Conservation (phyloP, 2,113 vertebrate species). For the Noturus placidus region DNA sequence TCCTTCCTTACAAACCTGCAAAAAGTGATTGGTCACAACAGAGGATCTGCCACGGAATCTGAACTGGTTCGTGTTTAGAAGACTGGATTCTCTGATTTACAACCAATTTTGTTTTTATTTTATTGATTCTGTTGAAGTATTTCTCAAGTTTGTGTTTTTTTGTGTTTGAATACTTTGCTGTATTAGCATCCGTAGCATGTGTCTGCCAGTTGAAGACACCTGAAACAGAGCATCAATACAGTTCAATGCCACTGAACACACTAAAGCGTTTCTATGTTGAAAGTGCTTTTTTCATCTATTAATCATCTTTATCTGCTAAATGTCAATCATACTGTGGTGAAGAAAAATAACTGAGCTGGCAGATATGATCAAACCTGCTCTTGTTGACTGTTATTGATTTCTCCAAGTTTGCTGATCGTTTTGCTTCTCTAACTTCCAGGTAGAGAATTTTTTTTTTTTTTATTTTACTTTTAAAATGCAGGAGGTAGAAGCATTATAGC, state of each 20-base stretch:
- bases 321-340: not conserved
- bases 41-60: not conserved
- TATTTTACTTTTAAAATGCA: not conserved
- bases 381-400: not conserved
- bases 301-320: constrained; percentile 13
- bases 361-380: not conserved
- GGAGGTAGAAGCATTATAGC: not conserved
- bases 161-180: not conserved
- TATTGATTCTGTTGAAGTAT: not conserved
- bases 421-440: not conserved
- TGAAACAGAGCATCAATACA: not conserved
- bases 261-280: not conserved
- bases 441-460: too few relatives aligned
- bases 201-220: not conserved
- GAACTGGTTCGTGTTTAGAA: not conserved
- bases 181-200: not conserved
- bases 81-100: not conserved
- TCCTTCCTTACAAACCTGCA: not conserved
- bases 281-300: not conserved
- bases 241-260: not conserved
- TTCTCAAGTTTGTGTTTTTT: not conserved
- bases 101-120: not conserved
- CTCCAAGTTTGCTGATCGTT: not conserved
- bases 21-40: not conserved
- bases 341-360: not conserved